phyloP scores from a whole-genome alignment of 1,140 invertebrate species.

The Cydia fagiglandana region DNA sequence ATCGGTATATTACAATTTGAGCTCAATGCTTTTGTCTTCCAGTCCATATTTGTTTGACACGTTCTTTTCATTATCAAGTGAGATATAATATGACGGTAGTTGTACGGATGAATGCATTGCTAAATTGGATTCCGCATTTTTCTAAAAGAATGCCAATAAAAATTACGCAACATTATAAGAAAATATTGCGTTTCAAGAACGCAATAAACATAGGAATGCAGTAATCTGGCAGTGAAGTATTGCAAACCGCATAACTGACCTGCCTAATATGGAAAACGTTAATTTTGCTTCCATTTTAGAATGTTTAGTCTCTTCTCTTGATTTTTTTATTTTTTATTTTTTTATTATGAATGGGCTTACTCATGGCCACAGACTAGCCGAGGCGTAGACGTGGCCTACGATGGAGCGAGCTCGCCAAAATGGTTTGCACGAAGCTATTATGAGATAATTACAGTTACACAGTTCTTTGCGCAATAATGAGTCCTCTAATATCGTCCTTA shows the following conservation, averaged over 20 bases:
- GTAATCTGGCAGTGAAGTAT: neutral
- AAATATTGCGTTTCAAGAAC: neutral
- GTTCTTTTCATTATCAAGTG: neutral
- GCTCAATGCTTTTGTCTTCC: neutral
- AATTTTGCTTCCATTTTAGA: too few species aligned
- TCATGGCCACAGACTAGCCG: too few species aligned
- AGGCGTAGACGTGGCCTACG: too few species aligned
- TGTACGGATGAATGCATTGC: neutral
- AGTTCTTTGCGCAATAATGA: too few species aligned
- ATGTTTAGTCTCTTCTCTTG: too few species aligned
- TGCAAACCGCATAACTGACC: neutral
- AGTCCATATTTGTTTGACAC: neutral
- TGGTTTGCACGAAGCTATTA: too few species aligned
- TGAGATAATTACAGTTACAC: too few species aligned
- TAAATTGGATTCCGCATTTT: constrained; percentile 27
- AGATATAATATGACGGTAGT: neutral
- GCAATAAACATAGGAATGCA: neutral
- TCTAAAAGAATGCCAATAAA: neutral
- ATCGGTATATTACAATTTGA: too few species aligned
- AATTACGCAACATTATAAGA: neutral
- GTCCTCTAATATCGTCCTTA: too few species aligned
- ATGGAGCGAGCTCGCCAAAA: too few species aligned
- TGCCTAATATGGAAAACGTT: neutral
- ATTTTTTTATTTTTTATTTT: too few species aligned
- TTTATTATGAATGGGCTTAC: too few species aligned